A percentile compares a stretch with the other conserved stretches of the same genome.
These are phyloP conservation scores for Melanargia galathea DNA, from an alignment of 2,888 invertebrate genomes.

Conservation along the genomic window DNA sequence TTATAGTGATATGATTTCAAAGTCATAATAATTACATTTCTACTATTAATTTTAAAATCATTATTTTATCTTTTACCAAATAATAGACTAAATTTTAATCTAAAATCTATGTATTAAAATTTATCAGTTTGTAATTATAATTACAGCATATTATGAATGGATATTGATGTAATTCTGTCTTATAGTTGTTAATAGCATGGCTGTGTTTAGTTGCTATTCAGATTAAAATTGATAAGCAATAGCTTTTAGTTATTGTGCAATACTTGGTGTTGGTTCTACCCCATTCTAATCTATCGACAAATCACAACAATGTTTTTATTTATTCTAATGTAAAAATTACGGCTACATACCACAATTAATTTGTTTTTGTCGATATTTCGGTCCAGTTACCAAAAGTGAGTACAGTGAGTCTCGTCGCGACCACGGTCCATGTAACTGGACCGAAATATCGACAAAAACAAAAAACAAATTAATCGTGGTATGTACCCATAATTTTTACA, in stretches of 20 bases:
- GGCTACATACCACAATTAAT: no score
- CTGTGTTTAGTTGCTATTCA: neutral
- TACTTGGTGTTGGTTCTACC: neutral
- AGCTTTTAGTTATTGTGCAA: neutral
- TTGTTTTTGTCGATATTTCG: no score
- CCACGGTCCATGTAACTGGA: no score
- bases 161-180: neutral
- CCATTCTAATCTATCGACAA: neutral
- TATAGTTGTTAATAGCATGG: neutral
- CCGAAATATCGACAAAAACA: no score
- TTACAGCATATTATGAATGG: neutral
- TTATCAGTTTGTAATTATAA: neutral
- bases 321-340: no score
- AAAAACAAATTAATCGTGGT: no score
- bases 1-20: no score
- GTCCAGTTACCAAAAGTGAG: no score
- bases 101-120: neutral
- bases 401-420: no score
- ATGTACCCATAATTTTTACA: no score
- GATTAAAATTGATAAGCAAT: slow-evolving; percentile 1
- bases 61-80: neutral
- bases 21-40: no score
- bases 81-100: neutral
- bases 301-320: neutral
- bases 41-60: no score